Evolutionary conservation across 2,113 vertebrate species (phyloP).

Genomic region (Leptosomus discolor): DNA sequence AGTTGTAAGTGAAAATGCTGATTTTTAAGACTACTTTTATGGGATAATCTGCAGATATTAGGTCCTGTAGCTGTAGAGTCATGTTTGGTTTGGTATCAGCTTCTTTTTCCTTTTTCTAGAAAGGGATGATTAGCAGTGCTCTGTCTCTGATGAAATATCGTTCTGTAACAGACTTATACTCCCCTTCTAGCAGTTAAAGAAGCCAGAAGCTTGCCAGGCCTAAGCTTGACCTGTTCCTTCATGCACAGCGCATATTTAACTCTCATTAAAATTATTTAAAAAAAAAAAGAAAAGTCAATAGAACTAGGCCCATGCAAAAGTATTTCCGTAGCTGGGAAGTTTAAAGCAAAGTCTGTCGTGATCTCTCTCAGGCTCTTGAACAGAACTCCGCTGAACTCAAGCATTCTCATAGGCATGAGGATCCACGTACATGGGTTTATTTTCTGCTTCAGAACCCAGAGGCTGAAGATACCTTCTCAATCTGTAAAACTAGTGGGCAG

Average conservation of each 20-base stretch:
- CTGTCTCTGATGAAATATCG: background rate
- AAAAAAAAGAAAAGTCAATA: background rate
- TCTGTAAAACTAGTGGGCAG: background rate
- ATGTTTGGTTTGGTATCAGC: background rate
- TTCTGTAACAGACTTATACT: background rate
- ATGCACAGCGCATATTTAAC: background rate
- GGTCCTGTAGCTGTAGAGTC: background rate
- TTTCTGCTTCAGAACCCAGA: background rate
- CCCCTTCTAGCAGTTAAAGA: background rate
- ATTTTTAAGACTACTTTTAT: background rate
- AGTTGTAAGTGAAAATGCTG: conserved; percentile 85
- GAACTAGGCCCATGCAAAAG: background rate
- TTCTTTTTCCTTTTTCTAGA: background rate
- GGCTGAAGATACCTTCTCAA: background rate
- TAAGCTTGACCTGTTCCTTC: background rate
- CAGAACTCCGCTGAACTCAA: background rate
- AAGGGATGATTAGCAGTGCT: background rate
- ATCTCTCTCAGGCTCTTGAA: background rate
- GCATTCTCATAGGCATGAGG: background rate
- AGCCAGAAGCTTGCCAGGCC: background rate
- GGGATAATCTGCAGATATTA: background rate
- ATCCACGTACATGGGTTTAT: background rate
- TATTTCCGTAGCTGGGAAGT: background rate
- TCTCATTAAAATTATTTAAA: background rate
- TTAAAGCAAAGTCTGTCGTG: background rate